Base-by-base conservation (phyloP, 2,888 invertebrate genomes). In the Tiphia femorata region DNA sequence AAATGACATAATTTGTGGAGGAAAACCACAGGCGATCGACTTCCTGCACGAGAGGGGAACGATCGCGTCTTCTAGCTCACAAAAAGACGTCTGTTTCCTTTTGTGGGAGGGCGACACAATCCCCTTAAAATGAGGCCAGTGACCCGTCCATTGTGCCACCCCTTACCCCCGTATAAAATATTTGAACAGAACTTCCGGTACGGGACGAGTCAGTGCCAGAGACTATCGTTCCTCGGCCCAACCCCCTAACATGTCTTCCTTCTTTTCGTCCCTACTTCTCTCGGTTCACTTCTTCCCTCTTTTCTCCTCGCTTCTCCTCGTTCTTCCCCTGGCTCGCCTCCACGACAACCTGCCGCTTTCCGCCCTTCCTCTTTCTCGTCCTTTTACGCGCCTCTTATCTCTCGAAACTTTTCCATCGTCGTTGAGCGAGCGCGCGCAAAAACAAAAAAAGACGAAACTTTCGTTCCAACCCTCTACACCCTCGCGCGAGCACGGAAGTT, bases 161-260 rank as follows among this genome's bases (percentile, higher is more conserved):
- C 42, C 33, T 2, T 57, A 33, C 41, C 55, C 54, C 42, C 46
- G 51, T 49, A 49, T 60, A 61, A 64, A 64, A 64, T 64, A 64
- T 64, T 64, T 64, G 63, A 64, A 64, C 57, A 57, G 64, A 61
- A 64, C 60, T 64, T 64, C 64, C 64, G 63, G 58, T 35, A 33
- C 35, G 7, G 37, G 49, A 57, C 33, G 49, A 42, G 33, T 25
- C 35, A 49, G 51, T 54, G 62, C 62, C 63, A 58, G 58, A 40
- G 33, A 33, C 14, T 33, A 33, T 12, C 49, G 16, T n/a, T n/a
- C n/a, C n/a, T n/a, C n/a, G n/a, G n/a, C n/a, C n/a, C n/a, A n/a
- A n/a, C n/a, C n/a, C n/a, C n/a, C n/a, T n/a, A n/a, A n/a, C n/a
- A 51, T 37, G n/a, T 29, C 8, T 27, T 10, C 10, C 6, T 10